A percentile compares a stretch with the other conserved stretches of the same genome.
These are phyloP conservation scores for Apodemus speciosus DNA, from an alignment of 2,113 vertebrate species.

Conservation along the genomic window DNA sequence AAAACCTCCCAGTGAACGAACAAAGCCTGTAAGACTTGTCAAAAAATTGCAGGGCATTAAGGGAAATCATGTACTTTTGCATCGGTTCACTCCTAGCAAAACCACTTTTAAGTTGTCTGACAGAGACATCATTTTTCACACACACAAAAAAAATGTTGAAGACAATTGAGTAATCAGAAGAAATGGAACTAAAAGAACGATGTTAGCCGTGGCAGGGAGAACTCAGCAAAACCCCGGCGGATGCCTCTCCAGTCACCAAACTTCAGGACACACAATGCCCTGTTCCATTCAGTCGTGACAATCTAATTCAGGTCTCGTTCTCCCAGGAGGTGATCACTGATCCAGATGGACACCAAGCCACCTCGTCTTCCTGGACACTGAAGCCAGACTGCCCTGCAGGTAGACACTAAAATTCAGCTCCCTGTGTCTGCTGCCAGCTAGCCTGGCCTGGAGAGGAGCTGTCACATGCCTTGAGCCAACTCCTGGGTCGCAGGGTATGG, in stretches of 20 bases:
- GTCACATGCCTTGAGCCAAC: not conserved
- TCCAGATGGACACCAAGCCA: slow-evolving; percentile 72
- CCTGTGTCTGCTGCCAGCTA: slow-evolving; percentile 51
- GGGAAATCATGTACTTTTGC: slow-evolving; percentile 50
- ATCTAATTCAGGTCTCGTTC: slow-evolving; percentile 74
- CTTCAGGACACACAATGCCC: slow-evolving; percentile 48
- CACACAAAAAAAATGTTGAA: slow-evolving; percentile 34
- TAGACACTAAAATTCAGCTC: slow-evolving; percentile 21
- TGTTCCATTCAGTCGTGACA: slow-evolving; percentile 64
- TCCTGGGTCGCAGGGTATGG: not conserved
- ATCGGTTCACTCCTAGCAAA: not conserved
- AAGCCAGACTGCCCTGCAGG: slow-evolving; percentile 76
- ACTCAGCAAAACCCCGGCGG: slow-evolving; percentile 15
- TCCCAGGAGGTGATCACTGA: slow-evolving; percentile 60
- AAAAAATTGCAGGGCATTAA: not conserved
- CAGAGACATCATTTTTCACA: not conserved
- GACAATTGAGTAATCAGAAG: slow-evolving; percentile 57
- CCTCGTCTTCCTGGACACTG: slow-evolving; percentile 60
- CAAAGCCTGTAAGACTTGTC: slow-evolving; percentile 44
- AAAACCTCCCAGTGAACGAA: not conserved
- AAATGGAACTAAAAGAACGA: slow-evolving; percentile 59
- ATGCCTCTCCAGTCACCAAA: not conserved
- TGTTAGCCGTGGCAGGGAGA: not conserved
- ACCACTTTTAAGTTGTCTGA: slow-evolving; percentile 48
- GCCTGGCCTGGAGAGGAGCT: slow-evolving; percentile 19